Evolutionary conservation across 2,888 invertebrate species (phyloP), one percentile per base, ranked within the genome.

Genomic region (Brenthis ino): DNA sequence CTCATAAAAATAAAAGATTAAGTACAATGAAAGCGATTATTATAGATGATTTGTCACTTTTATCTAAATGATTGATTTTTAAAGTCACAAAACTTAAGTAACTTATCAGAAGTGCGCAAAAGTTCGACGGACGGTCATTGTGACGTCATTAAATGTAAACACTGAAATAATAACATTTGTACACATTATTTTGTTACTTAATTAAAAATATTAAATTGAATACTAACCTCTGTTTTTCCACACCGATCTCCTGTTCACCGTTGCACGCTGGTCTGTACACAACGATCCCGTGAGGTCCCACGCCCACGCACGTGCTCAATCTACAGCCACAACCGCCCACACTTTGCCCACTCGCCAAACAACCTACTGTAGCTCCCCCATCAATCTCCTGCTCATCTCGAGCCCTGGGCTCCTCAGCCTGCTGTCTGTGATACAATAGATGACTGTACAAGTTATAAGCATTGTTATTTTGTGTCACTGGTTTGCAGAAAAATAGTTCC

Each of bases 231-330:
- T 94, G 94, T 80, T 94, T 95, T 81, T 95, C 95, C 79, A 94
- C 95, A 73, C 93, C 93, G 82, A 87, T 94, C 76, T 94, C 95
- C 80, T 93, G 94, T 64, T 94, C 94, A 68, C 92, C 91, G 65
- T 87, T 88, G 79, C 93, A 92, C 43, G 89, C 88, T 1, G 93
- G 93, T 57, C 93, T 77, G 81, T 95, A 95, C 63, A 97, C 95
- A 71, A 95, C 95, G 74, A 98, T 95, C 68, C 97, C 97, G 77
- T 96, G 96, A 0, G 97, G 97, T 1, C 97, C 97, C 12, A 98
- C 97, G 1, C 97, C 96, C 70, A 97, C 94, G 60, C 93, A 88
- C 0, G 93, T 91, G 74, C 93, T 93, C 33, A 93, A 81, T 67
- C 90, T 78, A 76, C 93, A 93, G 0, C 93, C 93, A 69, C 93